Evolutionary conservation across 2,797 vertebrate genomes (phyloP).

Genomic region (Dicrostonyx torquatus): DNA sequence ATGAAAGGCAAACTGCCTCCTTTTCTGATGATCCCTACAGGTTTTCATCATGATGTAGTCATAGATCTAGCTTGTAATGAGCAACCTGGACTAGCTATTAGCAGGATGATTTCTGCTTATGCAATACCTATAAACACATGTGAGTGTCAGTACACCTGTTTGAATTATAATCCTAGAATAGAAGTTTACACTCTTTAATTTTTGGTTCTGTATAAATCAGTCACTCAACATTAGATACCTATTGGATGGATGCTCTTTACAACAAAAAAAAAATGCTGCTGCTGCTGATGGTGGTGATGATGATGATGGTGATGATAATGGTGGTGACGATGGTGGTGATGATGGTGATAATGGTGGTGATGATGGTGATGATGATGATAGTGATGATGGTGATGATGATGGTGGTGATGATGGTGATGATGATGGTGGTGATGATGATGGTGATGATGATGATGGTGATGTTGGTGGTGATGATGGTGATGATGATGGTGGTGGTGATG

Average conservation of each 20-base stretch:
- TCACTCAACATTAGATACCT: not conserved
- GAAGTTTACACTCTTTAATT: not conserved
- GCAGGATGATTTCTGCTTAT: not conserved
- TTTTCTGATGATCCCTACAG: not conserved
- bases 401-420: too few species aligned
- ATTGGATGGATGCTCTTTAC: not conserved
- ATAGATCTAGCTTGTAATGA: not conserved
- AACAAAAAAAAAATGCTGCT: not conserved
- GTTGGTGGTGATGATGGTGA: fast-evolving
- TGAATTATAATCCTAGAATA: not conserved
- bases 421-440: fast-evolving
- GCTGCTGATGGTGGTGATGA: not conserved
- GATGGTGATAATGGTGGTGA: fast-evolving
- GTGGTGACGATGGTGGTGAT: fast-evolving
- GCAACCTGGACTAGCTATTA: not conserved
- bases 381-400: too few species aligned
- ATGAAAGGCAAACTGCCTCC: not conserved
- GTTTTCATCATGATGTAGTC: not conserved
- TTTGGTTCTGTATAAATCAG: not conserved
- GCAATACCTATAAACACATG: not conserved
- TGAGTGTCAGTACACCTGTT: not conserved
- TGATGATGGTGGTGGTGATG: fast-evolving
- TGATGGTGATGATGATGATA: fast-evolving
- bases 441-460: fast-evolving
- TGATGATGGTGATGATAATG: not conserved